A percentile compares a stretch with the other conserved stretches of the same genome.
Evolutionary conservation across 2,113 vertebrate species (phyloP).

Genomic region (Steatornis caripensis): DNA sequence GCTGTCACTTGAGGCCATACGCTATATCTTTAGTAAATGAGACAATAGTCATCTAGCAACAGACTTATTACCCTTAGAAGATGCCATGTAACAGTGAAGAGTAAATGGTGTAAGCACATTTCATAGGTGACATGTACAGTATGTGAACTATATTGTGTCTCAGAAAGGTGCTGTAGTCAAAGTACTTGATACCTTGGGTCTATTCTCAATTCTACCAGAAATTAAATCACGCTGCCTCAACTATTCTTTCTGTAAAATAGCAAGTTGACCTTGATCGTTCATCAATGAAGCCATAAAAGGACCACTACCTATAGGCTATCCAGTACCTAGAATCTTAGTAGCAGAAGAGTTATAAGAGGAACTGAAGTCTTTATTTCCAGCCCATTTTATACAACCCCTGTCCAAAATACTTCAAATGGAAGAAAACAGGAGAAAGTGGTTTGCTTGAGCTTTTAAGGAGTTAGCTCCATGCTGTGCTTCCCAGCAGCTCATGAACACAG

Average conservation of each 20-base stretch:
- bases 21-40: neutral
- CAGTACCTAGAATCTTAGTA: neutral
- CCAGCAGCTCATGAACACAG: neutral
- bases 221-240: neutral
- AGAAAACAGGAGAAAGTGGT: neutral
- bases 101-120: neutral
- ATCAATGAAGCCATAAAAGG: neutral
- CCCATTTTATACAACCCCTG: rapidly evolving
- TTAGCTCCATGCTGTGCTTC: neutral
- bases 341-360: neutral
- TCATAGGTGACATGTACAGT: neutral
- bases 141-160: neutral
- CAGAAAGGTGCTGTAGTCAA: neutral
- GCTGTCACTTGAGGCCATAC: neutral
- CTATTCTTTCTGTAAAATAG: neutral
- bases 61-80: neutral
- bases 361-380: neutral
- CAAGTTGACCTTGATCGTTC: neutral
- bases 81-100: neutral
- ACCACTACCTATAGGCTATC: neutral
- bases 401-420: neutral
- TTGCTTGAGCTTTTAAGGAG: neutral
- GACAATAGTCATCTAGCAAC: neutral
- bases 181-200: neutral
- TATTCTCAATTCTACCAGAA: neutral